Percentiles rank a stretch among this genome's conserved stretches.
phyloP scores from a whole-genome alignment of 2,113 vertebrate species.

The Pseudolaguvia tuberculata region DNA sequence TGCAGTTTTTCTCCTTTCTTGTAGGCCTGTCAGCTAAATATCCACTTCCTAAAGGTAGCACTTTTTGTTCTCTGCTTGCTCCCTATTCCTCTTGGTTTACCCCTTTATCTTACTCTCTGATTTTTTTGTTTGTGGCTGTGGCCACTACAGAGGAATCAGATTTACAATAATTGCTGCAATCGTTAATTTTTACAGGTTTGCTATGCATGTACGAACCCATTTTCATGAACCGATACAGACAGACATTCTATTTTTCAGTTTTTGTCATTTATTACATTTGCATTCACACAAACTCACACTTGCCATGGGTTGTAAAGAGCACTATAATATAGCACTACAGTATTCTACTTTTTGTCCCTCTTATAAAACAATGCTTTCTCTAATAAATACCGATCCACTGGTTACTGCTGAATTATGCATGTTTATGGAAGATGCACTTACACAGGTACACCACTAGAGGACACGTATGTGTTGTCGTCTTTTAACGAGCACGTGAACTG shows the following conservation, averaged over 20 bases:
- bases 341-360: not conserved
- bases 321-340: slow-evolving; percentile 20
- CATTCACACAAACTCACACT: slow-evolving; percentile 31
- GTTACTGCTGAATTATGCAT: slow-evolving; percentile 17
- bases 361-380: not conserved
- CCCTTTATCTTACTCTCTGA: slow-evolving; percentile 28
- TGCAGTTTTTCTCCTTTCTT: slow-evolving; percentile 64
- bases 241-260: not conserved
- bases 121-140: slow-evolving; percentile 63
- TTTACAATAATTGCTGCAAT: slow-evolving; percentile 68
- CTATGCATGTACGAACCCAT: slow-evolving; percentile 13
- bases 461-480: slow-evolving; percentile 8
- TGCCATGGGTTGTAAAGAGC: slow-evolving; percentile 68
- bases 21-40: slow-evolving; percentile 79
- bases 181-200: slow-evolving; percentile 35
- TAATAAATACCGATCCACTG: slow-evolving; percentile 1
- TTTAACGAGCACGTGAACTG: not conserved
- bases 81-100: slow-evolving; percentile 43
- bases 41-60: slow-evolving; percentile 80
- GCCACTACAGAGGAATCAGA: slow-evolving; percentile 64
- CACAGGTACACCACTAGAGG: slow-evolving; percentile 31
- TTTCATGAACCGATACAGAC: slow-evolving; percentile 25
- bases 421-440: slow-evolving; percentile 17
- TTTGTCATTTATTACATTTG: not conserved
- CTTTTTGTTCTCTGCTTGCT: slow-evolving; percentile 50